Conservation (phyloP, 2,113 vertebrate genomes). For the Pomatorhinus ruficollis region DNA sequence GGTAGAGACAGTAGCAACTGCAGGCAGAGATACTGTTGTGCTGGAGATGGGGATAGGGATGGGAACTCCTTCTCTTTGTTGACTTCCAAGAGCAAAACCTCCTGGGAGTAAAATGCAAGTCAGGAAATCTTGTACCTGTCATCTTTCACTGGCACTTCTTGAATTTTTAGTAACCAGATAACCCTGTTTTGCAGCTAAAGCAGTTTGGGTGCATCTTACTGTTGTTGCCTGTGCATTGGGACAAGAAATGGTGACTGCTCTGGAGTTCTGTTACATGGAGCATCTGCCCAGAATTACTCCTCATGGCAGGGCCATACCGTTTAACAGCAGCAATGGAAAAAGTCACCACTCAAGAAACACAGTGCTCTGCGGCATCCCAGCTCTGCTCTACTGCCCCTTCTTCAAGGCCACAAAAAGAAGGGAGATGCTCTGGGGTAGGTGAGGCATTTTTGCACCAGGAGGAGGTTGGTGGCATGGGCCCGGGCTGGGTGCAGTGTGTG, state of each 20-base stretch:
- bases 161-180: not conserved
- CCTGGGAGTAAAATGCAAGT: fast-evolving
- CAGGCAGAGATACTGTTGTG: too few species aligned
- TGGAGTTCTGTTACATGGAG: not conserved
- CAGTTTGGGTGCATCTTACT: not conserved
- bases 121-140: not conserved
- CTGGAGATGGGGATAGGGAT: not conserved
- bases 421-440: not conserved
- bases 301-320: fast-evolving
- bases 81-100: not conserved
- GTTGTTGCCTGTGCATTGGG: fast-evolving
- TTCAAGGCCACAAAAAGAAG: not conserved
- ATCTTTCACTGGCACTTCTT: not conserved
- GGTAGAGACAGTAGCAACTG: not conserved
- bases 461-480: not conserved
- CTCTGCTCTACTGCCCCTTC: not conserved
- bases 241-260: not conserved
- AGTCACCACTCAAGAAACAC: not conserved
- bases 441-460: not conserved
- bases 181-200: not conserved
- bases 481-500: fast-evolving
- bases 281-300: not conserved
- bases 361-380: not conserved
- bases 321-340: not conserved
- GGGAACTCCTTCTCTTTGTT: not conserved